Evolutionary conservation across 1,140 invertebrate species (phyloP).

Genomic region (Meloidogyne hapla): DNA sequence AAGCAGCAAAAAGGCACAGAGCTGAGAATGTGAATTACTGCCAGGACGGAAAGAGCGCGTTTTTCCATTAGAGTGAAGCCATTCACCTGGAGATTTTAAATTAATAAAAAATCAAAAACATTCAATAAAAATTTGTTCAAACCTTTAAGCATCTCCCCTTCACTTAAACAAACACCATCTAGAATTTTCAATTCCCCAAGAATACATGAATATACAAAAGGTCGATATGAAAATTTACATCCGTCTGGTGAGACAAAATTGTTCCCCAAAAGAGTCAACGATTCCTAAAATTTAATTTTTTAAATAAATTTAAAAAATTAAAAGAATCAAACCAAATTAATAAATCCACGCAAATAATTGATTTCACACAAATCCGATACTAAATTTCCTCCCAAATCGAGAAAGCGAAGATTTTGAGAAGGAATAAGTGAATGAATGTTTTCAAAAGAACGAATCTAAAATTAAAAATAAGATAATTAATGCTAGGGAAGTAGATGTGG

Average conservation of each 20-base stretch:
- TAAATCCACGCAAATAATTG: conserved; percentile 11
- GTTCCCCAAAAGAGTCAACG: conserved; percentile 21
- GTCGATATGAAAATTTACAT: conserved; percentile 29
- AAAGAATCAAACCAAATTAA: conserved; percentile 13
- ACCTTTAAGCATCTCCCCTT: conserved; percentile 32
- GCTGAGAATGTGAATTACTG: not conserved
- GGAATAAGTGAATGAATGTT: conserved; percentile 2
- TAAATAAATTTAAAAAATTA: not conserved
- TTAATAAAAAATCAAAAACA: not conserved
- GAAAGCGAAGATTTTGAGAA: not conserved
- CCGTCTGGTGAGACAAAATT: not conserved
- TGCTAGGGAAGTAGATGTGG: no score
- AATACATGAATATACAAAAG: conserved; percentile 30
- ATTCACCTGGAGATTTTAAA: conserved; percentile 25
- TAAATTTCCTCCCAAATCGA: conserved; percentile 31
- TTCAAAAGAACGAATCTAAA: conserved; percentile 24
- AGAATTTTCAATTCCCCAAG: conserved; percentile 25
- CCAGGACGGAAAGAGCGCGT: conserved; percentile 24
- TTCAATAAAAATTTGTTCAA: not conserved
- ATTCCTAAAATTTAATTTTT: conserved; percentile 7
- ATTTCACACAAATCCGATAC: conserved; percentile 26
- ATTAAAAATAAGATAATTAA: not conserved
- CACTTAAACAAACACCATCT: conserved; percentile 23
- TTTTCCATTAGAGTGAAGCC: conserved; percentile 23
- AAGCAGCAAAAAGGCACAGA: conserved; percentile 19